Conservation (phyloP, 2,797 vertebrate genomes). For the Tolypeutes matacus region DNA sequence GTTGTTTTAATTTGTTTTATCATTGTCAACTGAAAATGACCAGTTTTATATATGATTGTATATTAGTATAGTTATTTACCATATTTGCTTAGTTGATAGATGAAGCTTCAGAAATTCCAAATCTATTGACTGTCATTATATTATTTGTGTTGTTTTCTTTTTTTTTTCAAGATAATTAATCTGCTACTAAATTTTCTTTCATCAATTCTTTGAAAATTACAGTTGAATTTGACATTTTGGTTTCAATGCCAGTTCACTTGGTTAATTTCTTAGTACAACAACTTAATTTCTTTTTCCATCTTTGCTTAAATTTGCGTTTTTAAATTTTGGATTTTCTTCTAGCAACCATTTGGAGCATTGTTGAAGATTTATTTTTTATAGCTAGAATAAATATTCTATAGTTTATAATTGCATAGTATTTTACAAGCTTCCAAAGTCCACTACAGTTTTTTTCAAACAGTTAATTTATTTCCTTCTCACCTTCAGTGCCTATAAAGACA, state of each 20-base stretch:
- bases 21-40: neutral
- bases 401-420: conserved; percentile 37
- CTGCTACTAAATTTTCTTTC: conserved; percentile 29
- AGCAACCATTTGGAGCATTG: conserved; percentile 26
- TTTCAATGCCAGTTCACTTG: conserved; percentile 17
- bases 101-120: conserved; percentile 57
- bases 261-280: conserved; percentile 46
- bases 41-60: neutral
- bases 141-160: neutral
- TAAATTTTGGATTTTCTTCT: conserved; percentile 32
- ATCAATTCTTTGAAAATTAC: conserved; percentile 25
- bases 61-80: conserved; percentile 35
- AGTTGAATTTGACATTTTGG: conserved; percentile 44
- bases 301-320: conserved; percentile 63
- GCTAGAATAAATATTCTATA: conserved; percentile 32
- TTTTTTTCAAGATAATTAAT: conserved; percentile 55
- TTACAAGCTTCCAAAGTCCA: neutral
- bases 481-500: neutral
- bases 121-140: neutral
- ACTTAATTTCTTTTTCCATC: conserved; percentile 60
- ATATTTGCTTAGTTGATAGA: conserved; percentile 28
- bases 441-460: neutral
- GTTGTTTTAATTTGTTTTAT: neutral
- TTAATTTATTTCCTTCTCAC: neutral
- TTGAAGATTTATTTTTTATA: conserved; percentile 52